phyloP scores from a whole-genome alignment of 1,140 invertebrate species.

The Saccostrea glomerata region DNA sequence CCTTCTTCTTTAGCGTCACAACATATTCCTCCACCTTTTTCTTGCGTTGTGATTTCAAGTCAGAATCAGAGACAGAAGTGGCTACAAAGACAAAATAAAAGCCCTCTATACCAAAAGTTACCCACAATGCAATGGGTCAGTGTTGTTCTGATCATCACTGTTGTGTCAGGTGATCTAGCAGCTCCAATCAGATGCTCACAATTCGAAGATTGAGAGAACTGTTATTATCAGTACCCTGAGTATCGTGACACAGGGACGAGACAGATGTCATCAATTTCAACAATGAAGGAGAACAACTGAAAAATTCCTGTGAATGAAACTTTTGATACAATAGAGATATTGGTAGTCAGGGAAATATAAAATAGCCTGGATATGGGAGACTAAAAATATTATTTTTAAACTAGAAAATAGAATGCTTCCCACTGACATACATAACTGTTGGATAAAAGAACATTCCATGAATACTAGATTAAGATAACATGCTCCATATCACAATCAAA shows the following conservation, averaged over 20 bases:
- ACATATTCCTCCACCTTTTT: conserved; percentile 58
- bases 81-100: conserved; percentile 45
- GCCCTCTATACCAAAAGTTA: not conserved
- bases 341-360: not conserved
- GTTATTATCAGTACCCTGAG: not conserved
- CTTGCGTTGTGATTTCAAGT: conserved; percentile 37
- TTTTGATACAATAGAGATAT: not conserved
- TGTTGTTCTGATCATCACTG: conserved; percentile 15
- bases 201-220: not conserved
- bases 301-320: not conserved
- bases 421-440: too few relatives aligned
- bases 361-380: not conserved
- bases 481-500: not conserved
- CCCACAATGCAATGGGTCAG: not conserved
- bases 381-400: too few relatives aligned
- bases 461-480: too few relatives aligned
- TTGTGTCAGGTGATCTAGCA: not conserved
- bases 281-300: not conserved
- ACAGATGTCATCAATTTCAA: not conserved
- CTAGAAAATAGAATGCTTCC: too few relatives aligned
- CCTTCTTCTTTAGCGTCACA: conserved; percentile 31
- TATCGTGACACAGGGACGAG: not conserved
- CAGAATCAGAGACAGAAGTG: conserved; percentile 35
- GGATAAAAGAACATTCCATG: too few relatives aligned
- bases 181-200: not conserved